Percentiles rank a stretch among this genome's conserved stretches.
phyloP scores from a whole-genome alignment of 2,888 invertebrate genomes.

The Eurytoma adleriae region DNA sequence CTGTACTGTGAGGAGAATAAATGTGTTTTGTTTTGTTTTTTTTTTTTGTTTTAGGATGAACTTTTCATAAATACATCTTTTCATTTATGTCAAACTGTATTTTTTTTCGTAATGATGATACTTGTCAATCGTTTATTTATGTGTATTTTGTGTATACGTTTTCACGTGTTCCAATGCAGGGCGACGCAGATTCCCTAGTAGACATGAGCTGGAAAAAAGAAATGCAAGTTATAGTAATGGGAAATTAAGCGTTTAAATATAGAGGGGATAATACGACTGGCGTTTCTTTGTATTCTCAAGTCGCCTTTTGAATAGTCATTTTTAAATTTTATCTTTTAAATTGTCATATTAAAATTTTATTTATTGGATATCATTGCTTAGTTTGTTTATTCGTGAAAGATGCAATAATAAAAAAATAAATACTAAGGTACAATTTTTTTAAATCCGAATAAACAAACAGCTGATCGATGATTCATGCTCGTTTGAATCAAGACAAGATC shows the following conservation, averaged over 20 bases:
- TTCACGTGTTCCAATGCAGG: slow-evolving; percentile 65
- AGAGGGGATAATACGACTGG: slow-evolving; percentile 35
- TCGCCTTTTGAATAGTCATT: too few relatives aligned
- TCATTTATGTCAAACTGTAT: slow-evolving; percentile 33
- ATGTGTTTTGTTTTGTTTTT: slow-evolving; percentile 35
- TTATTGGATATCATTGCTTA: background rate
- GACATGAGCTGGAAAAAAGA: slow-evolving; percentile 71
- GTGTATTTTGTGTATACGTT: slow-evolving; percentile 60
- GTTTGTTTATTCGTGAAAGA: slow-evolving; percentile 1
- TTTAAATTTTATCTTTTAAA: too few relatives aligned
- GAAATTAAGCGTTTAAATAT: background rate
- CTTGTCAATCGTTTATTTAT: slow-evolving; percentile 60
- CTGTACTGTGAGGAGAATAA: slow-evolving; percentile 61
- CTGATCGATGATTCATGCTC: slow-evolving; percentile 20
- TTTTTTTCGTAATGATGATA: slow-evolving; percentile 43
- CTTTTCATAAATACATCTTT: slow-evolving; percentile 37
- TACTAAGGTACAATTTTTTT: too few relatives aligned
- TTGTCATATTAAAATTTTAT: slow-evolving; percentile 9
- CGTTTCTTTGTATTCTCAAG: slow-evolving; percentile 21
- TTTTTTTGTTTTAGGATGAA: slow-evolving; percentile 23
- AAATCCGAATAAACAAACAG: slow-evolving; percentile 6
- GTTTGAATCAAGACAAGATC: slow-evolving; percentile 20
- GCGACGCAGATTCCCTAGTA: slow-evolving; percentile 69
- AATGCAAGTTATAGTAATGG: slow-evolving; percentile 50
- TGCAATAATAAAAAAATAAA: background rate